Evolutionary conservation across 2,113 vertebrate species (phyloP), one percentile per base, ranked within the genome.

Genomic region (Tinamus guttatus): DNA sequence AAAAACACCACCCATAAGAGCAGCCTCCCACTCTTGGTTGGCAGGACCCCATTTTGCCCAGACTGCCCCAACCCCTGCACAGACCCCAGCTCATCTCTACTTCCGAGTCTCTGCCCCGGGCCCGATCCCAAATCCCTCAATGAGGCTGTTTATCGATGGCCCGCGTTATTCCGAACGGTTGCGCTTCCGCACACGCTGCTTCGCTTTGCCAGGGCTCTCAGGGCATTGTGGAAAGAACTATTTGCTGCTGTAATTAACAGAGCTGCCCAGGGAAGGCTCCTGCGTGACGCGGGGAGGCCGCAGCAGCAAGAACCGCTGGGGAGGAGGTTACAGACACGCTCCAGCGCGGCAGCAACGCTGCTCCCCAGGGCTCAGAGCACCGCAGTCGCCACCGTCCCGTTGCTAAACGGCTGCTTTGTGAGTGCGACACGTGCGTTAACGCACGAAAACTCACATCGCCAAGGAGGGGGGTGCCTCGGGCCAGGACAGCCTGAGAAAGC

Each of bases 211-310:
- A 4, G 0, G 15, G 84, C 83, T 87, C 79, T 83, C 41, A 38
- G 17, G 92, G 76, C 84, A 47, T 40, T 59, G 64, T 52, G 76
- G 94, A 94, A 95, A 94, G 22, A 94, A 60, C 6, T 20, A 4
- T 93, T 95, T 27, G 28, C 85, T 82, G 9, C 56, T 78, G 41
- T 77, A 79, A 95, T 81, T 84, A 93, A 75, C 96, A 64, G 38
- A 47, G 81, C 34, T 73, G 22, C 62, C 38, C 45, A 59, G 68
- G 38, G 9, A 17, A 49, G 27, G 36, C 41, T 89, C 67, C 21
- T 49, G 52, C 43, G 32, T 59, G n/a, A 41, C 4, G 20, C 21
- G 36, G 45, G 56, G 24, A 83, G 77, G 60, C 51, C 83, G 30
- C 67, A 45, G 81, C 1, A 1, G 51, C 49, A 92, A 7, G 54